Percentiles rank a stretch among this genome's conserved stretches.
phyloP scores from a whole-genome alignment of 2,888 invertebrate genomes.

The Eupithecia insigniata region DNA sequence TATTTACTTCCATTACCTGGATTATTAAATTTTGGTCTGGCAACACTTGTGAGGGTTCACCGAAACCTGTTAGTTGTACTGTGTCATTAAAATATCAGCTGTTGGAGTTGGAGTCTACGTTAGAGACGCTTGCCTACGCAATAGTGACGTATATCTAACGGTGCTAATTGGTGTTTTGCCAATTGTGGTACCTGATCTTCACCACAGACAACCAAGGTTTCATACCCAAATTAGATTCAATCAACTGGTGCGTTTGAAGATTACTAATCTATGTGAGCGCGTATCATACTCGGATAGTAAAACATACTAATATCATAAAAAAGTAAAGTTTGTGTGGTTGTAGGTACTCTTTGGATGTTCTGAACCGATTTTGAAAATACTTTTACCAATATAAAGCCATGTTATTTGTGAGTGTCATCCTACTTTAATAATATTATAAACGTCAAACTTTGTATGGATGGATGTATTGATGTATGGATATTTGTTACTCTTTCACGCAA shows the following conservation, averaged over 20 bases:
- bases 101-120: conserved; percentile 2
- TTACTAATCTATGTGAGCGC: not conserved
- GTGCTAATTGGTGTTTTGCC: conserved; percentile 48
- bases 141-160: conserved; percentile 40
- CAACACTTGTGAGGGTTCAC: too few relatives aligned
- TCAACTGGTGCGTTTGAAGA: conserved; percentile 23
- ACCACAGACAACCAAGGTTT: conserved; percentile 34
- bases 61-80: not conserved
- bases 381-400: too few relatives aligned
- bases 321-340: not conserved
- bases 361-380: too few relatives aligned
- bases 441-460: too few relatives aligned
- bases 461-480: too few relatives aligned
- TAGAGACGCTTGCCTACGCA: conserved; percentile 37
- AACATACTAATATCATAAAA: not conserved
- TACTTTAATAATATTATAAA: too few relatives aligned
- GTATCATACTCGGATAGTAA: not conserved
- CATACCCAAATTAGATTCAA: conserved; percentile 37
- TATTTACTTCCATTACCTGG: too few relatives aligned
- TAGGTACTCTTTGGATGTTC: too few relatives aligned
- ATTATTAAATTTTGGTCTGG: too few relatives aligned
- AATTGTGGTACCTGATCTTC: conserved; percentile 42
- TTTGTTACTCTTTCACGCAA: too few relatives aligned
- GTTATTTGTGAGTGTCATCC: too few relatives aligned
- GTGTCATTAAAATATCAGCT: not conserved